A percentile compares a stretch with the other conserved stretches of the same genome.
Conservation (phyloP, 1,140 invertebrate genomes). For the Microvelia longipes region DNA sequence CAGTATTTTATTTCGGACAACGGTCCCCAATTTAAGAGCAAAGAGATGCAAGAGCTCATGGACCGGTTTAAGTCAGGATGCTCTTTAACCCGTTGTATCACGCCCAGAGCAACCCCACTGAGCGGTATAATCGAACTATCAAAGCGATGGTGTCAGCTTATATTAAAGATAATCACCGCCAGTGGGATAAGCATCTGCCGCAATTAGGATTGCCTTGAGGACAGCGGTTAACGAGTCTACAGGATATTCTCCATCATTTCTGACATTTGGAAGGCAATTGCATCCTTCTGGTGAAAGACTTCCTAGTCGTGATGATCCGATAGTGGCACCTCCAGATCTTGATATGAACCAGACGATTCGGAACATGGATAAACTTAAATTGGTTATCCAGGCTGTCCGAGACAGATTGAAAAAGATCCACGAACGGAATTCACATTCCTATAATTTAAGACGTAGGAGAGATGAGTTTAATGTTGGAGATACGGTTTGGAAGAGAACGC, state of each 20-base stretch:
- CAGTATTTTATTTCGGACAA: not conserved
- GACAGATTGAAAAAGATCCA: not conserved
- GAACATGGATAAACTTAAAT: not conserved
- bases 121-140: not conserved
- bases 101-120: not conserved
- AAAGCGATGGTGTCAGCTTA: not conserved
- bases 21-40: not conserved
- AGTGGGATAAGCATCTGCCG: conserved; percentile 24
- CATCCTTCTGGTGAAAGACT: conserved; percentile 9
- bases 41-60: not conserved
- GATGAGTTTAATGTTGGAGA: not conserved
- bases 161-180: conserved; percentile 9
- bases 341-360: not conserved
- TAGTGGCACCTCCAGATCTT: not conserved
- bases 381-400: not conserved
- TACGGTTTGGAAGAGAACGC: not conserved
- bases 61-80: not conserved
- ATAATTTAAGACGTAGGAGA: not conserved
- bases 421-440: not conserved
- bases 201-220: conserved; percentile 30
- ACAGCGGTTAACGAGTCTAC: conserved; percentile 27
- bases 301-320: not conserved
- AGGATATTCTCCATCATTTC: conserved; percentile 26
- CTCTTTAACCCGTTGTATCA: not conserved
- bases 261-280: conserved; percentile 28